These are phyloP conservation scores for Carcharodon carcharias DNA, from an alignment of 2,797 vertebrate genomes.

Conservation along the genomic window DNA sequence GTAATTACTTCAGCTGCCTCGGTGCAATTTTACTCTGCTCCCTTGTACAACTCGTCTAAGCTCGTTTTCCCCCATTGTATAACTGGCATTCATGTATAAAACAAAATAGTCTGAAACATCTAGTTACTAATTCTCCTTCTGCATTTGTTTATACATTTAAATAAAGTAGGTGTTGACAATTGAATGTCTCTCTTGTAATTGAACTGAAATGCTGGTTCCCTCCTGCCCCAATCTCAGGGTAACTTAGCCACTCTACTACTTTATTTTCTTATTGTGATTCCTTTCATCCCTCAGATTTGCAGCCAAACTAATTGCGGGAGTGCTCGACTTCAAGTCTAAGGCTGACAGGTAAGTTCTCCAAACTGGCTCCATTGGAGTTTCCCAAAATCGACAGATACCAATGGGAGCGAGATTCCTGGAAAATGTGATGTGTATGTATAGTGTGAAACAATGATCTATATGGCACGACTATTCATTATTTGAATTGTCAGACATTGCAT, in stretches of 20 bases:
- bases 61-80: not conserved
- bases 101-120: not conserved
- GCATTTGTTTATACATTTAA: not conserved
- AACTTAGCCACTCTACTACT: not conserved
- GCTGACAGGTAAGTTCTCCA: constrained; percentile 58
- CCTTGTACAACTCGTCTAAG: not conserved
- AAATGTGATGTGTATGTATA: not conserved
- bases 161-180: not conserved
- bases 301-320: constrained; percentile 71
- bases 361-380: not conserved
- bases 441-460: not conserved
- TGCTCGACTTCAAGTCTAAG: constrained; percentile 72
- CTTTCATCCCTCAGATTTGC: constrained; percentile 60
- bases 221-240: not conserved
- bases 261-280: constrained; percentile 36
- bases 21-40: not conserved
- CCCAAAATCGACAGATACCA: not conserved
- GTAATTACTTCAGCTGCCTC: not conserved
- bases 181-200: not conserved
- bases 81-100: not conserved
- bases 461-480: not conserved
- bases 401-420: not conserved
- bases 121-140: not conserved
- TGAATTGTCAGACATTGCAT: not conserved
- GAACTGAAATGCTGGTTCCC: not conserved